These are phyloP conservation scores for Leptopilina syphax DNA, from an alignment of 2,888 invertebrate species.

Conservation along the genomic window DNA sequence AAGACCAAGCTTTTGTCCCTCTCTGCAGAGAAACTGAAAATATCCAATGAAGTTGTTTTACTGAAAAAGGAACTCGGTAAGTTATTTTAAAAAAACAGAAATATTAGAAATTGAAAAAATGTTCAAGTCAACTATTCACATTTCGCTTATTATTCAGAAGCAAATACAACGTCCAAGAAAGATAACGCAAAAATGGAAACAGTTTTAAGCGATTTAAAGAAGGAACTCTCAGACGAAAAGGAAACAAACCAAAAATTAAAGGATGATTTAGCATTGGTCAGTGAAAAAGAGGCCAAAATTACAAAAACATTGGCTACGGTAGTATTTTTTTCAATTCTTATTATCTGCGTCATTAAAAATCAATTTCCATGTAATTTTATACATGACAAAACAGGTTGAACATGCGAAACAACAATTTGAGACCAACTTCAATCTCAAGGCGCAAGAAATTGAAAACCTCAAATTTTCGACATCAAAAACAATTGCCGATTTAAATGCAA, in stretches of 20 bases:
- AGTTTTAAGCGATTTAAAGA: conserved; percentile 82
- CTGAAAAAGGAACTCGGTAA: conserved; percentile 81
- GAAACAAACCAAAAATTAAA: conserved; percentile 82
- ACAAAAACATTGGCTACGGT: conserved; percentile 70
- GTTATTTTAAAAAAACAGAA: background rate
- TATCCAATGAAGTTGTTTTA: conserved; percentile 81
- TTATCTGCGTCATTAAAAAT: conserved; percentile 39
- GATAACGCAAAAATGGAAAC: conserved; percentile 80
- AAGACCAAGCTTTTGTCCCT: conserved; percentile 77
- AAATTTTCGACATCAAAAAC: conserved; percentile 75
- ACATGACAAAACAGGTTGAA: conserved; percentile 77
- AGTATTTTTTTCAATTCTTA: conserved; percentile 46
- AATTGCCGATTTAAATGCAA: conserved; percentile 78
- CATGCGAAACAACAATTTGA: conserved; percentile 79
- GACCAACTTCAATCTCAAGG: conserved; percentile 81
- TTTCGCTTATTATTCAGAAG: conserved; percentile 75
- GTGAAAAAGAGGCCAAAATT: conserved; percentile 70
- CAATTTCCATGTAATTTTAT: conserved; percentile 38
- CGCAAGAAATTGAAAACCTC: conserved; percentile 79
- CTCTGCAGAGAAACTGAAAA: conserved; percentile 78
- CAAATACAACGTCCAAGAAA: conserved; percentile 77
- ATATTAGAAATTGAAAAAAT: background rate
- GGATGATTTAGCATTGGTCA: conserved; percentile 76
- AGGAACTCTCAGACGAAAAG: conserved; percentile 78
- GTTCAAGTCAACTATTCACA: background rate